Conservation (phyloP, 1,140 invertebrate species). For the Drosophila murphyi region DNA sequence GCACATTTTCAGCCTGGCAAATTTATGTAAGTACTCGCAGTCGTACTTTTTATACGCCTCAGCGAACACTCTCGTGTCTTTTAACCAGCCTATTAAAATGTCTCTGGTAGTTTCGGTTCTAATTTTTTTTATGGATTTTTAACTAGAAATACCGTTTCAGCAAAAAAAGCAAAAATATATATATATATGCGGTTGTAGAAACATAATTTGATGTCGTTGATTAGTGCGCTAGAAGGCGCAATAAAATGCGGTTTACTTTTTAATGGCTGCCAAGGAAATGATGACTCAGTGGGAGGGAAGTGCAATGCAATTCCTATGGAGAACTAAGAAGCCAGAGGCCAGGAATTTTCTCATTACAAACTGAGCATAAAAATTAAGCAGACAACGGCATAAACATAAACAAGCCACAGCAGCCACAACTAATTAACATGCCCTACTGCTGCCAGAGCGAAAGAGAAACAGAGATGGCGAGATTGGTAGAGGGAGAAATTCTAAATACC, state of each 20-base stretch:
- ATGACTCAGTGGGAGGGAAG: slow-evolving; percentile 17
- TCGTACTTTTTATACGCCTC: slow-evolving; percentile 14
- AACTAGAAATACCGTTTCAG: slow-evolving; percentile 31
- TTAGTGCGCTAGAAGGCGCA: slow-evolving; percentile 16
- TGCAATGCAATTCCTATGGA: neutral
- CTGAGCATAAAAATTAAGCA: slow-evolving; percentile 26
- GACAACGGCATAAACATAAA: neutral
- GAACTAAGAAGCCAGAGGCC: neutral
- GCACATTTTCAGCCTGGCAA: slow-evolving; percentile 10
- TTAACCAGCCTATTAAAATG: slow-evolving; percentile 30
- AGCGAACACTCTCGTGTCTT: neutral
- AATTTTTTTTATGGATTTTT: slow-evolving; percentile 36
- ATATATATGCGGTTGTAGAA: slow-evolving; percentile 5
- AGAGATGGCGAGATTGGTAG: neutral
- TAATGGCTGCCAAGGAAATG: slow-evolving; percentile 18
- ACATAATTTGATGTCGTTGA: slow-evolving; percentile 50
- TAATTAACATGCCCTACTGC: slow-evolving; percentile 43
- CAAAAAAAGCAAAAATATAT: neutral
- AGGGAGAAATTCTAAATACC: slow-evolving; percentile 14
- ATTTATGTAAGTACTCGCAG: slow-evolving; percentile 26
- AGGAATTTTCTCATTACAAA: slow-evolving; percentile 22
- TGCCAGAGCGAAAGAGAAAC: slow-evolving; percentile 2
- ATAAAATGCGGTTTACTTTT: slow-evolving; percentile 45
- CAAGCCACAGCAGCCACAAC: slow-evolving; percentile 37
- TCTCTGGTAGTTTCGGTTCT: slow-evolving; percentile 7